A percentile compares a stretch with the other conserved stretches of the same genome.
These are phyloP conservation scores for Notarius lentiginosus DNA, from an alignment of 2,113 vertebrate species.

Conservation along the genomic window DNA sequence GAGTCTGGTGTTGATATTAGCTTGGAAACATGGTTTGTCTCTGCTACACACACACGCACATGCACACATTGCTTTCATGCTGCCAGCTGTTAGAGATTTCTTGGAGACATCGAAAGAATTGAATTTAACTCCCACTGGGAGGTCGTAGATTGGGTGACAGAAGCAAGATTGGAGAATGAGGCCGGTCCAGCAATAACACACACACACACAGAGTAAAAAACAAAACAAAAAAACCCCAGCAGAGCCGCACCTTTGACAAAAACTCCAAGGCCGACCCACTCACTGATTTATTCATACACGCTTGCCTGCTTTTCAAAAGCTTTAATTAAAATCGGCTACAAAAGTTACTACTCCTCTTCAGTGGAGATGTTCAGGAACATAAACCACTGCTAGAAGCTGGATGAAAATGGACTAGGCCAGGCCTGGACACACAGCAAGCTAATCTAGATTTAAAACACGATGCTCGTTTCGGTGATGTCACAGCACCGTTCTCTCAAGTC, in stretches of 20 bases:
- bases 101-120: constrained; percentile 52
- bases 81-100: constrained; percentile 44
- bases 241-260: constrained; percentile 48
- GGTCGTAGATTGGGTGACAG: constrained; percentile 44
- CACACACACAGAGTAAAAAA: neutral
- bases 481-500: neutral
- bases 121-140: constrained; percentile 55
- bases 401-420: constrained; percentile 17
- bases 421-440: constrained; percentile 24
- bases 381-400: constrained; percentile 1
- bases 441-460: constrained; percentile 53
- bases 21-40: neutral
- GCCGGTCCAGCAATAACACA: constrained; percentile 32
- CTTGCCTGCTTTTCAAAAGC: constrained; percentile 55
- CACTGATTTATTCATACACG: constrained; percentile 53
- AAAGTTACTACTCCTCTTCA: constrained; percentile 45
- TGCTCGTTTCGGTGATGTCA: constrained; percentile 41
- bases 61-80: constrained; percentile 6
- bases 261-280: constrained; percentile 47
- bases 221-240: neutral
- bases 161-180: constrained; percentile 51
- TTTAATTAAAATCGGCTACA: constrained; percentile 56
- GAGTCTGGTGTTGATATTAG: neutral
- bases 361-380: constrained; percentile 47
- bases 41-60: constrained; percentile 18